These are phyloP conservation scores for Rhinoptilus africanus DNA, from an alignment of 2,113 vertebrate species.

Conservation along the genomic window DNA sequence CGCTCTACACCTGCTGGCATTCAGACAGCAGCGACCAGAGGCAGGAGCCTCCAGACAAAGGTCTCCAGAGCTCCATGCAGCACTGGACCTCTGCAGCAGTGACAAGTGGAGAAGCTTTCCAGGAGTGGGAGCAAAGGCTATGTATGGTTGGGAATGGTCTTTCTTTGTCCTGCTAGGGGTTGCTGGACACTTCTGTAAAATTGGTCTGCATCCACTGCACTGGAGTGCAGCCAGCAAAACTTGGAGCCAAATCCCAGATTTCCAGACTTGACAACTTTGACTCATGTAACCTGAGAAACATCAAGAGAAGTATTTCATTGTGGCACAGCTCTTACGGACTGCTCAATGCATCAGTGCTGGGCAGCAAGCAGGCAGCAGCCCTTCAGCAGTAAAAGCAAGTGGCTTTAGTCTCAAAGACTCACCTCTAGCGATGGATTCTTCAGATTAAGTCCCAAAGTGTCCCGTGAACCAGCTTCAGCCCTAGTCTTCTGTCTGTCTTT, in stretches of 20 bases:
- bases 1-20: not conserved
- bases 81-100: not conserved
- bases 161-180: not conserved
- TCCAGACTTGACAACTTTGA: not conserved
- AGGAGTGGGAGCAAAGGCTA: not conserved
- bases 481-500: not conserved
- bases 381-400: not conserved
- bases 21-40: not conserved
- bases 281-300: not conserved
- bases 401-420: not conserved
- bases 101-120: not conserved
- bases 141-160: not conserved
- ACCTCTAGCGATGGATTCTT: not conserved
- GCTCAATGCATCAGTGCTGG: not conserved
- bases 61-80: not conserved
- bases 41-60: not conserved
- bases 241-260: not conserved
- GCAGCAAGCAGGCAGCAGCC: not conserved
- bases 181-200: not conserved
- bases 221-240: not conserved
- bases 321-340: not conserved
- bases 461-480: fast-evolving
- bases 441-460: not conserved
- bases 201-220: not conserved
- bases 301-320: not conserved